These are phyloP conservation scores for Aspidiotus destructor DNA, from an alignment of 2,888 invertebrate species.

Conservation along the genomic window DNA sequence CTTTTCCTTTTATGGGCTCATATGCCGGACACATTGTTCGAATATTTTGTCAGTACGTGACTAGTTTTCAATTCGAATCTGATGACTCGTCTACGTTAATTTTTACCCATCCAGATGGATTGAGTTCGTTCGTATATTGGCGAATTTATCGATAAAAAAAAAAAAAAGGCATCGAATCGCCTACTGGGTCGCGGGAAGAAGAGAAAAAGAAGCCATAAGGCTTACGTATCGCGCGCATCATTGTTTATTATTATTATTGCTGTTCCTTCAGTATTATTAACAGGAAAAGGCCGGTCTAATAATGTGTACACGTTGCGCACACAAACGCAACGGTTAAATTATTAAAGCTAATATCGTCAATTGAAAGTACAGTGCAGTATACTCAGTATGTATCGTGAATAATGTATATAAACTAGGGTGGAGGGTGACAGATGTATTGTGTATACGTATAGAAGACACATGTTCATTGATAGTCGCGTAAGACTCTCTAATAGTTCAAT, in stretches of 20 bases:
- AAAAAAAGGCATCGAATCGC: not conserved
- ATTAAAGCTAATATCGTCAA: constrained; percentile 15
- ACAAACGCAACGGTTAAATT: constrained; percentile 14
- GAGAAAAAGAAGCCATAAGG: constrained; percentile 4
- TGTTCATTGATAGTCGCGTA: constrained; percentile 2
- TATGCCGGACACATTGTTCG: too few relatives aligned
- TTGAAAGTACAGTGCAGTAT: not conserved
- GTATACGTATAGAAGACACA: not conserved
- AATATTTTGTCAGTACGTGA: too few relatives aligned
- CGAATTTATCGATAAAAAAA: too few relatives aligned
- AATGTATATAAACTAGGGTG: constrained; percentile 1
- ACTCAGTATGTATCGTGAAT: not conserved
- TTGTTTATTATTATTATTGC: too few relatives aligned
- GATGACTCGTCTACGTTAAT: too few relatives aligned
- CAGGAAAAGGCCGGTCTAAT: not conserved
- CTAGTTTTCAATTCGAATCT: too few relatives aligned
- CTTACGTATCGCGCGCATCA: not conserved
- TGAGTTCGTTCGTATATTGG: too few relatives aligned
- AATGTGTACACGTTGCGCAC: constrained; percentile 4
- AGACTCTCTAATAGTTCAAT: constrained; percentile 4
- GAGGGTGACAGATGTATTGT: constrained; percentile 12
- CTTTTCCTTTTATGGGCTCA: too few relatives aligned
- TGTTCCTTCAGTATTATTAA: too few relatives aligned
- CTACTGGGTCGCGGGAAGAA: not conserved
- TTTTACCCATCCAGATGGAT: too few relatives aligned